A percentile compares a stretch with the other conserved stretches of the same genome.
Evolutionary conservation across 1,140 invertebrate genomes (phyloP).

Genomic region (Maniola jurtina): DNA sequence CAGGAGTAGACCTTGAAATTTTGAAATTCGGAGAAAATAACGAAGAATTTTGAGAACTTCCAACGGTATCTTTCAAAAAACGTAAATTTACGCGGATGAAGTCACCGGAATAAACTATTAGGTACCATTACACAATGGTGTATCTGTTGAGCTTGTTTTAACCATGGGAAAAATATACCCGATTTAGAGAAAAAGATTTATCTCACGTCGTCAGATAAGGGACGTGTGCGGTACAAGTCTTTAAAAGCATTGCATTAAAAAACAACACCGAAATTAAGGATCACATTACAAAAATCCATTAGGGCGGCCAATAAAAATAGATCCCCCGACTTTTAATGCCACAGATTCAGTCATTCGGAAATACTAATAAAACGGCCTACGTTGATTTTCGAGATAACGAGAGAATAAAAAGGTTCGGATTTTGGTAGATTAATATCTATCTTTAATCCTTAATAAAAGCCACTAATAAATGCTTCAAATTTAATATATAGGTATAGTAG

Average conservation of each 20-base stretch:
- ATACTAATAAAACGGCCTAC: constrained; percentile 49
- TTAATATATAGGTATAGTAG: too few species aligned
- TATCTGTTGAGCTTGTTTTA: not conserved
- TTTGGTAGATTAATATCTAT: constrained; percentile 10
- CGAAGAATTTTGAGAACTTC: too few species aligned
- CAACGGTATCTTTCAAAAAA: too few species aligned
- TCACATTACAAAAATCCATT: constrained; percentile 76
- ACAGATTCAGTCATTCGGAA: constrained; percentile 56
- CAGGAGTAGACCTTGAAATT: too few species aligned
- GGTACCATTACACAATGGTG: too few species aligned
- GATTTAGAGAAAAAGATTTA: constrained; percentile 39
- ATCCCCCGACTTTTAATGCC: constrained; percentile 46
- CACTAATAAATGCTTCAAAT: constrained; percentile 1
- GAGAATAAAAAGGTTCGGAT: constrained; percentile 4
- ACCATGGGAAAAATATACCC: not conserved
- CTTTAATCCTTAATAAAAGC: constrained; percentile 9
- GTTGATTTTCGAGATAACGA: constrained; percentile 38
- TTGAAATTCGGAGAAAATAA: too few species aligned
- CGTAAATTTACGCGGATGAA: too few species aligned
- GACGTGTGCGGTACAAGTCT: constrained; percentile 55
- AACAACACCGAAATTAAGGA: constrained; percentile 64
- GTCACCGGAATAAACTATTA: too few species aligned
- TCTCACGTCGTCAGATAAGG: constrained; percentile 42
- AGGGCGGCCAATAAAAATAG: constrained; percentile 73
- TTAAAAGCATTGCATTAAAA: constrained; percentile 59